Evolutionary conservation across 1,140 invertebrate species (phyloP).

Genomic region (Maniola jurtina): DNA sequence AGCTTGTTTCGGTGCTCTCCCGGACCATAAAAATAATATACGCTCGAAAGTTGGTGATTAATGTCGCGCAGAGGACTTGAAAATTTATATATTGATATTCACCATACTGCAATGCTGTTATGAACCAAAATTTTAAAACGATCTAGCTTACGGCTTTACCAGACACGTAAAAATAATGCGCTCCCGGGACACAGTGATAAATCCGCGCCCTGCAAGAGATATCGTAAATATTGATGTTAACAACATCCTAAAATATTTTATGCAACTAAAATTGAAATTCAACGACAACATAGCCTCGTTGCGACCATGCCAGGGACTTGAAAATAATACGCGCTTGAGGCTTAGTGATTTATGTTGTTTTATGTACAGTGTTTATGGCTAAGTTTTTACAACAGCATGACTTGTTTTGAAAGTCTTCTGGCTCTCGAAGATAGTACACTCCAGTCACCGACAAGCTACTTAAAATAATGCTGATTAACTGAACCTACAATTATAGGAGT

Average conservation of each 20-base stretch:
- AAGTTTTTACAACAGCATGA: conserved; percentile 1
- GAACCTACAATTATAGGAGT: too few relatives aligned
- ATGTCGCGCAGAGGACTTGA: too few relatives aligned
- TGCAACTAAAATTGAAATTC: conserved; percentile 8
- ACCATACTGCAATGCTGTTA: neutral
- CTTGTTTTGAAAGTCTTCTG: neutral
- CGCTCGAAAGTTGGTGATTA: too few relatives aligned
- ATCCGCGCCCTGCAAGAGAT: conserved; percentile 5
- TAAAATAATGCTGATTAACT: conserved; percentile 10
- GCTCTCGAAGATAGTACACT: neutral
- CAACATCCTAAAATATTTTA: neutral
- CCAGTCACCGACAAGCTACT: neutral
- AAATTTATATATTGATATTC: too few relatives aligned
- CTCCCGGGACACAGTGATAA: conserved; percentile 14
- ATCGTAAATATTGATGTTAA: conserved; percentile 22
- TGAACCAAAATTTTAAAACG: neutral
- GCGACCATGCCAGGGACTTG: conserved; percentile 15
- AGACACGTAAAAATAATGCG: neutral
- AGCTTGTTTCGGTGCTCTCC: too few relatives aligned
- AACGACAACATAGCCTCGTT: conserved; percentile 5
- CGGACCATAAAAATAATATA: too few relatives aligned
- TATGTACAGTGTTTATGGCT: neutral
- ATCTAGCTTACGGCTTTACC: neutral
- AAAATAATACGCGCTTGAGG: conserved; percentile 24
- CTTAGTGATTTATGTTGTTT: conserved; percentile 10